phyloP scores from a whole-genome alignment of 2,888 invertebrate species.

The Gortyna flavago region DNA sequence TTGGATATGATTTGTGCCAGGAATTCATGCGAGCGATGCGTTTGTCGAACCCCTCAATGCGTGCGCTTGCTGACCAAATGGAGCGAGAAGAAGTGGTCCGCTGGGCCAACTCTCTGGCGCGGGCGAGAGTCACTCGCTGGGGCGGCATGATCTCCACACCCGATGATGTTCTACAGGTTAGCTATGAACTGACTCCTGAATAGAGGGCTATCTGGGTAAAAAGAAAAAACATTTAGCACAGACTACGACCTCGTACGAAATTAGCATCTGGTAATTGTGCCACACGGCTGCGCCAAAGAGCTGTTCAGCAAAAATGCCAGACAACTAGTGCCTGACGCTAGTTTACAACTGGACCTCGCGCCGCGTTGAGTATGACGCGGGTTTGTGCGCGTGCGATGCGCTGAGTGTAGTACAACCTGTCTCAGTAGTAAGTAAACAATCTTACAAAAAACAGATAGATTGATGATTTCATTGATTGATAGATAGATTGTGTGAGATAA shows the following conservation, averaged over 20 bases:
- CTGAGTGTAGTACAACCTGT: not conserved
- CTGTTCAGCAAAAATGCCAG: not conserved
- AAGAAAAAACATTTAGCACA: not conserved
- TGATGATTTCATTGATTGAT: not conserved
- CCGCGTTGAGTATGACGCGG: not conserved
- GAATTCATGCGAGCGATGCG: slow-evolving; percentile 98
- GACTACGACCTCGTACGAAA: not conserved
- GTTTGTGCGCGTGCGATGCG: not conserved
- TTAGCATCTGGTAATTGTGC: not conserved
- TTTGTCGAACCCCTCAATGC: slow-evolving; percentile 97
- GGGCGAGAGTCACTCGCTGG: slow-evolving; percentile 98
- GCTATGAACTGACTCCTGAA: not conserved
- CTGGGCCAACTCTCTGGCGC: slow-evolving; percentile 95
- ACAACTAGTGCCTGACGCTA: not conserved
- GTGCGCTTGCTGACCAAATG: slow-evolving; percentile 98
- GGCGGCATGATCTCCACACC: slow-evolving; percentile 99
- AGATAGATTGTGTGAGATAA: not conserved
- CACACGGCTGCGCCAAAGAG: not conserved
- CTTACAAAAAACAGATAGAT: not conserved
- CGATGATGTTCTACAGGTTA: slow-evolving; percentile 96
- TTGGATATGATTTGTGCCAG: slow-evolving; percentile 76
- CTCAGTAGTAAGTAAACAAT: not conserved
- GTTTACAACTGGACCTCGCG: not conserved
- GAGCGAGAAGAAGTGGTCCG: slow-evolving; percentile 97
- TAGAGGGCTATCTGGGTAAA: not conserved